Percentiles rank a stretch among this genome's conserved stretches.
Conservation (phyloP, 2,888 invertebrate species). For the Amaurobius ferox region DNA sequence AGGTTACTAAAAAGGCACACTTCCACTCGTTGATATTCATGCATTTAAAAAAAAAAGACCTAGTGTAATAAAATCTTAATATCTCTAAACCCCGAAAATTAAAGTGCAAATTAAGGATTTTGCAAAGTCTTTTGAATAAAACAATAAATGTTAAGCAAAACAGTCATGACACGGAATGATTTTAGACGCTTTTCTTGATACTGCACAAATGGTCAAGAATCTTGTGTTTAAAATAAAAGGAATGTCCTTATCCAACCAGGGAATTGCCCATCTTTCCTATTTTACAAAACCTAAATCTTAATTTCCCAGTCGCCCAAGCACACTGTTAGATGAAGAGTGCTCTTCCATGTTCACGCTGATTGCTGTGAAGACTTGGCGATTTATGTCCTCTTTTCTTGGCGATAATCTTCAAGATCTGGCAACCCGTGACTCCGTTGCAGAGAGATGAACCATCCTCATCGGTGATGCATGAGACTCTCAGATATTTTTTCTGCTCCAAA, state of each 20-base stretch:
- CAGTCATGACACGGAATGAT: background rate
- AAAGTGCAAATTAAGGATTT: no score
- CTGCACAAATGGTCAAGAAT: slow-evolving; percentile 1
- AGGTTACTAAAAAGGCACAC: no score
- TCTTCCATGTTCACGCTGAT: slow-evolving; percentile 31
- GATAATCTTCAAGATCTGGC: slow-evolving; percentile 66
- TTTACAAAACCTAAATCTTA: slow-evolving; percentile 32
- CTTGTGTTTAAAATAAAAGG: slow-evolving; percentile 7
- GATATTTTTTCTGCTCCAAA: slow-evolving; percentile 71
- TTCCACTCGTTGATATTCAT: no score
- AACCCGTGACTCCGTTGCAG: slow-evolving; percentile 68
- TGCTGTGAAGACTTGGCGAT: slow-evolving; percentile 52
- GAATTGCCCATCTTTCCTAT: slow-evolving; percentile 18
- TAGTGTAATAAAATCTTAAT: no score
- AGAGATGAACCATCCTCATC: slow-evolving; percentile 72
- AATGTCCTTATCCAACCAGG: background rate
- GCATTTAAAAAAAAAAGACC: no score
- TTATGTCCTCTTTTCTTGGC: slow-evolving; percentile 54
- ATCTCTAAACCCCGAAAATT: no score
- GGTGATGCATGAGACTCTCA: slow-evolving; percentile 72
- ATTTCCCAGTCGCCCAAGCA: slow-evolving; percentile 9
- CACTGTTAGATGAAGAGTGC: slow-evolving; percentile 25
- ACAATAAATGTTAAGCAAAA: no score
- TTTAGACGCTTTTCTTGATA: background rate
- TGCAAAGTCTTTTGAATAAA: no score